A percentile compares a stretch with the other conserved stretches of the same genome.
phyloP scores from a whole-genome alignment of 2,113 vertebrate genomes.

The Podilymbus podiceps region DNA sequence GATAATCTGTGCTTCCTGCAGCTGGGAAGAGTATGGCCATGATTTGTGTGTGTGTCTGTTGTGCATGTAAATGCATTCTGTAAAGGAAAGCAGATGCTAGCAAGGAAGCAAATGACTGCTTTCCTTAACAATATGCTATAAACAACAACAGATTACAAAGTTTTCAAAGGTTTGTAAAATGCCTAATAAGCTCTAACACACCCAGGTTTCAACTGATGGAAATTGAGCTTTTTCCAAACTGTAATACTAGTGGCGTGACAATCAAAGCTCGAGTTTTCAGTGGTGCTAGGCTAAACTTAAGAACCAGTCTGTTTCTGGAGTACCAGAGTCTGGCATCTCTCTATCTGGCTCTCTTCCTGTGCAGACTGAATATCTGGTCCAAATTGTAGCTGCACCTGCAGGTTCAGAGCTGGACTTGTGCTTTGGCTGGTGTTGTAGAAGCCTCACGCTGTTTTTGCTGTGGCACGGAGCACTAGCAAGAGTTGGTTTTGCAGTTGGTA shows the following conservation, averaged over 20 bases:
- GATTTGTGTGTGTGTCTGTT: background rate
- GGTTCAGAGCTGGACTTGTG: background rate
- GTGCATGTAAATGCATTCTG: background rate
- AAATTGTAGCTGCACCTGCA: background rate
- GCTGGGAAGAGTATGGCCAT: background rate
- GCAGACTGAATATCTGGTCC: background rate
- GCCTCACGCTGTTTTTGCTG: background rate
- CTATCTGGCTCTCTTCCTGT: background rate
- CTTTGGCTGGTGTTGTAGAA: background rate
- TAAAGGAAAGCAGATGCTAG: background rate
- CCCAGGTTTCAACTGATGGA: background rate
- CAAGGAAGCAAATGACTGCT: background rate
- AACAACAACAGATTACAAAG: background rate
- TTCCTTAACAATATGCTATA: background rate
- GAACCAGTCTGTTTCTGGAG: background rate
- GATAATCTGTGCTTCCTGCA: background rate
- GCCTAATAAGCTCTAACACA: background rate
- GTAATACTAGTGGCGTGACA: background rate
- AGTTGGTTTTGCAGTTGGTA: background rate
- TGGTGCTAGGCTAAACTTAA: background rate
- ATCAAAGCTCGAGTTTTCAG: background rate
- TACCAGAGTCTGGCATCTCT: background rate
- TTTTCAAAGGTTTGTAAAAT: background rate
- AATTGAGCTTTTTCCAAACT: background rate
- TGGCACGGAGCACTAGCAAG: background rate